Evolutionary conservation across 2,888 invertebrate species (phyloP), one percentile per base, ranked within the genome.

Genomic region (Mesochorus sp.): DNA sequence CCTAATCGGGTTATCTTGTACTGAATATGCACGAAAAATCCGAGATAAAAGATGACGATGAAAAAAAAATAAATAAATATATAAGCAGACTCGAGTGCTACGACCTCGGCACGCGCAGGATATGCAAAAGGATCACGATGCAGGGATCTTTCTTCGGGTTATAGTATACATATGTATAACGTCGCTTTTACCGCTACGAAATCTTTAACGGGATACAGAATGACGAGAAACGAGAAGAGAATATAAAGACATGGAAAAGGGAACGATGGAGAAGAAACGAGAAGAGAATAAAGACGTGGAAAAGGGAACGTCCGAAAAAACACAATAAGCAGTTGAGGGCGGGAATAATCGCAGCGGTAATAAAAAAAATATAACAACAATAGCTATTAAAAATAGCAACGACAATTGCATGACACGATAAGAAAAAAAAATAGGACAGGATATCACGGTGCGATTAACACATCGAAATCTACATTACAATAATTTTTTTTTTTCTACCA

Each of bases 131-230:
- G 83, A 85, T 84, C 59, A 14, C 82, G 81, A 80, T 82, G 81
- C 84, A 84, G 85, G 84, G 83, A 86, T 85, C 79, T 84, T 80
- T 68, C 4, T 28, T 59, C 34, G 34, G 14, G 19, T 19, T 39
- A 12, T 8, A 17, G 39, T 55, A 59, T 61, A 49, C 55, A 14
- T 21, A 37, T 49, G 39, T 59, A 34, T 44, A 59, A 39, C 34
- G 66, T 53, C 78, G 79, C 79, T 79, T 84, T 84, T 84, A 85
- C 86, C 84, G 87, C 86, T 87, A 86, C 81, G 80, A 85, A 83
- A 84, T 80, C 83, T 83, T 82, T 86, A 87, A 87, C 87, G 87
- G 87, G 86, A 87, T 82, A 84, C 82, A 79, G 83, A 64, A 64
- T 28, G 70, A 76, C 82, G 83, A 82, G 75, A 76, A 72, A 75